Evolutionary conservation across 1,140 invertebrate genomes (phyloP), one percentile per base, ranked within the genome.

Genomic region (Venturia canescens): DNA sequence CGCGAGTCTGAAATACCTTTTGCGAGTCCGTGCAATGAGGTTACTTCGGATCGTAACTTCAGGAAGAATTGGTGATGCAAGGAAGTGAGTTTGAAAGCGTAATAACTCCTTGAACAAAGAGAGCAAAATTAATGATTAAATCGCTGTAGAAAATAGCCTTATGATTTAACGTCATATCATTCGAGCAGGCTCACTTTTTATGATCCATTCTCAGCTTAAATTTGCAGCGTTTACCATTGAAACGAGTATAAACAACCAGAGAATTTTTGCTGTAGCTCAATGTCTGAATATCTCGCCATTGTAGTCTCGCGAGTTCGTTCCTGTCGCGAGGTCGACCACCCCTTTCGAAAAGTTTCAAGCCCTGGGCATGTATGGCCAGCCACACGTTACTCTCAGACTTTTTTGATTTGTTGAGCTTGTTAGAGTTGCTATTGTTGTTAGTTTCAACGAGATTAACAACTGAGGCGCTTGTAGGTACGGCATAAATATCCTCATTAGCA

Each of bases 1-100:
- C 38, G 11, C 1, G 13, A 44, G 38, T 3, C 38, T 5, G 7
- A 13, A 1, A 1, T 85, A 91, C 90, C 95, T 91, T 94, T 93
- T 31, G 94, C 94, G 83, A 96, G 92, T 78, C 93, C 93, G 85
- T 94, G 94, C 44, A 96, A 92, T 57, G 95, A 95, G 38, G 94
- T 94, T 44, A 95, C 93, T 87, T 96, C 95, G 16, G 94, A 94
- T 84, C 95, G 94, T 31, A 96, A 89, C 87, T 95, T 94, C 81
- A 95, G 91, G 91, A 95, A 96, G 87, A 96, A 95, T 86, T 95
- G 94, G 88, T 96, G 95, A 87, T 96, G 95, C 27, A 96, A 88
- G 3, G 95, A 96, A 13, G 95, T 95, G 38, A 96, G 88, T 87
- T 94, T 95, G 88, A 96, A 96, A 79, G 94, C 94, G 85, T 95